These are phyloP conservation scores for Haliclona indistincta DNA, from an alignment of 37 sponge, comb jelly and placozoan species.

Conservation along the genomic window DNA sequence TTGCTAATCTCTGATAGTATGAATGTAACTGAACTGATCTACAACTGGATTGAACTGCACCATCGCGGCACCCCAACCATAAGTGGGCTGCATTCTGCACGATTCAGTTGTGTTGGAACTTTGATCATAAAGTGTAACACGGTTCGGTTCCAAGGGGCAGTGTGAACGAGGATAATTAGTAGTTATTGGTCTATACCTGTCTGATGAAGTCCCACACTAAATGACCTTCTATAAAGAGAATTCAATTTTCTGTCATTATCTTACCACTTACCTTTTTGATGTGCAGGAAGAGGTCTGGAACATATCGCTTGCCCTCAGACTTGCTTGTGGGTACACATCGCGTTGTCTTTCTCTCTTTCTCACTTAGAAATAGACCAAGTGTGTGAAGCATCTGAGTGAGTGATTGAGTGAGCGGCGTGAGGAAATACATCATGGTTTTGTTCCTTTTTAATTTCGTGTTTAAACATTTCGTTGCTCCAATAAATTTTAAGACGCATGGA, in stretches of 20 bases:
- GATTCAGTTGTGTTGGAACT: too few species aligned
- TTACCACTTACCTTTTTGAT: conserved; percentile 3
- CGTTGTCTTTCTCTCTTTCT: conserved; percentile 63
- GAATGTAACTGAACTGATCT: too few species aligned
- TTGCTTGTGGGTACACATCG: conserved; percentile 9
- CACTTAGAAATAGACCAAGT: conserved; percentile 68
- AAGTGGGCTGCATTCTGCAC: too few species aligned
- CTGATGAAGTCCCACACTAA: background rate
- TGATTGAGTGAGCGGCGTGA: too few species aligned
- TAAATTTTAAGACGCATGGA: too few species aligned
- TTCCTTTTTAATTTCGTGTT: background rate
- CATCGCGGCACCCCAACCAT: too few species aligned
- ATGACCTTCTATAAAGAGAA: background rate
- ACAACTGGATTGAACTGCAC: too few species aligned
- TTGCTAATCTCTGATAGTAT: too few species aligned
- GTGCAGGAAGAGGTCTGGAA: conserved; percentile 68
- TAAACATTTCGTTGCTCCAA: background rate
- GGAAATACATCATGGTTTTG: background rate
- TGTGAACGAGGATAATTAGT: too few species aligned
- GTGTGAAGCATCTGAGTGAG: conserved; percentile 67
- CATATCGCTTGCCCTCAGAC: conserved; percentile 24
- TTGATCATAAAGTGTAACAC: background rate
- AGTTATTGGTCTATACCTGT: background rate
- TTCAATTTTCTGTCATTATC: background rate
- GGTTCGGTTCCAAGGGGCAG: background rate